Evolutionary conservation across 2,888 invertebrate genomes (phyloP).

Genomic region (Drosophila picticornis): DNA sequence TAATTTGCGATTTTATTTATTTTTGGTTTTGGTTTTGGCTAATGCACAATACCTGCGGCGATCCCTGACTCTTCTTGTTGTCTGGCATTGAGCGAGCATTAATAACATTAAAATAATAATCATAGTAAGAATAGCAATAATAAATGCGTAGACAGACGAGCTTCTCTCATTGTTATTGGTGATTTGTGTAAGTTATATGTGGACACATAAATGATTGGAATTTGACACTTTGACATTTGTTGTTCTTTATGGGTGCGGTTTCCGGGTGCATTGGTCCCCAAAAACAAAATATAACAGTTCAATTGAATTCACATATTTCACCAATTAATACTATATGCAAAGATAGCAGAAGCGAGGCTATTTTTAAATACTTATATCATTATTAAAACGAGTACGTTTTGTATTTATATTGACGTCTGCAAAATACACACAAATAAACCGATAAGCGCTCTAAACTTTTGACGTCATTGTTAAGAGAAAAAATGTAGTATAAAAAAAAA

Average conservation of each 20-base stretch:
- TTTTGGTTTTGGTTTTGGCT: constrained; percentile 27
- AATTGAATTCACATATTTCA: constrained; percentile 19
- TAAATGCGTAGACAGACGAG: constrained; percentile 37
- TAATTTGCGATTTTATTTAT: constrained; percentile 30
- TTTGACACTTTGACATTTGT: constrained; percentile 70
- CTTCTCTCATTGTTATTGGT: constrained; percentile 14
- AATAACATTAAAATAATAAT: constrained; percentile 41
- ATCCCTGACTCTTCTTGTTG: constrained; percentile 13
- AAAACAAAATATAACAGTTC: constrained; percentile 7
- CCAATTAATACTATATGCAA: constrained; percentile 21
- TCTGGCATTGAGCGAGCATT: constrained; percentile 60
- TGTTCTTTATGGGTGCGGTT: constrained; percentile 34
- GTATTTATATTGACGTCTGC: constrained; percentile 4
- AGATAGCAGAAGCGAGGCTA: constrained; percentile 39
- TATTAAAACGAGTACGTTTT: constrained; percentile 11
- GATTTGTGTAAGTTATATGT: constrained; percentile 39
- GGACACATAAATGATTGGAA: constrained; percentile 53
- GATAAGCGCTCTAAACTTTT: constrained; percentile 42
- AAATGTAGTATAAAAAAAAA: constrained; percentile 1
- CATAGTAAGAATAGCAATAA: constrained; percentile 24
- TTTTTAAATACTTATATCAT: constrained; percentile 63
- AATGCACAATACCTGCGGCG: constrained; percentile 51
- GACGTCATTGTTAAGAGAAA: constrained; percentile 55
- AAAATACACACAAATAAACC: constrained; percentile 22
- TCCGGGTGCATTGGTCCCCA: constrained; percentile 23